phyloP scores from a whole-genome alignment of 2,888 invertebrate species.

The Coleophora flavipennella region DNA sequence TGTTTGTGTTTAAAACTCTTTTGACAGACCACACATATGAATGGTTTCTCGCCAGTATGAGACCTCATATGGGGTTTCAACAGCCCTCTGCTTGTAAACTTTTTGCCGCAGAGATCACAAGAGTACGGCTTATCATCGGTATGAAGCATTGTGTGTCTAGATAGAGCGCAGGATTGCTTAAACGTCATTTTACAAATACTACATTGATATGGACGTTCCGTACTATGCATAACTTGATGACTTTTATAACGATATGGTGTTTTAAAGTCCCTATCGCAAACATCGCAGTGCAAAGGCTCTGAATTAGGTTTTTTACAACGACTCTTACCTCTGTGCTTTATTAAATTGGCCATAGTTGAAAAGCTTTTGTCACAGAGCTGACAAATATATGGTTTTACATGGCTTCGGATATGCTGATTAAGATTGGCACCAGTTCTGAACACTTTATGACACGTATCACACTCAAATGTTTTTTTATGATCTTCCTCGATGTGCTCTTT shows the following conservation, averaged over 20 bases:
- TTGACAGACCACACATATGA: constrained; percentile 30
- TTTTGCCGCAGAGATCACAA: constrained; percentile 29
- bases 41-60: constrained; percentile 37
- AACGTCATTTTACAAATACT: constrained; percentile 23
- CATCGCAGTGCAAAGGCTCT: constrained; percentile 17
- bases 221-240: constrained; percentile 22
- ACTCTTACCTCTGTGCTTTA: constrained; percentile 17
- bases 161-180: constrained; percentile 27
- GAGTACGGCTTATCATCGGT: constrained; percentile 23
- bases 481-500: constrained; percentile 11
- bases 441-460: constrained; percentile 28
- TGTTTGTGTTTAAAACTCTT: constrained; percentile 45
- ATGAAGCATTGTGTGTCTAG: constrained; percentile 22
- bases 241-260: constrained; percentile 22
- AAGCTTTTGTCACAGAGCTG: constrained; percentile 21
- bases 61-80: constrained; percentile 32
- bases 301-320: constrained; percentile 13
- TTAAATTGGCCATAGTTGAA: constrained; percentile 9
- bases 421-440: constrained; percentile 33
- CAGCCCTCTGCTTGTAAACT: constrained; percentile 24
- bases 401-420: constrained; percentile 28
- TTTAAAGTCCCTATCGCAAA: constrained; percentile 25
- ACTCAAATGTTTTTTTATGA: constrained; percentile 23
- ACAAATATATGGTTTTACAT: constrained; percentile 28
- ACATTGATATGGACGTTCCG: constrained; percentile 21